Conservation (phyloP, 2,888 invertebrate genomes). For the Synanthedon formicaeformis region DNA sequence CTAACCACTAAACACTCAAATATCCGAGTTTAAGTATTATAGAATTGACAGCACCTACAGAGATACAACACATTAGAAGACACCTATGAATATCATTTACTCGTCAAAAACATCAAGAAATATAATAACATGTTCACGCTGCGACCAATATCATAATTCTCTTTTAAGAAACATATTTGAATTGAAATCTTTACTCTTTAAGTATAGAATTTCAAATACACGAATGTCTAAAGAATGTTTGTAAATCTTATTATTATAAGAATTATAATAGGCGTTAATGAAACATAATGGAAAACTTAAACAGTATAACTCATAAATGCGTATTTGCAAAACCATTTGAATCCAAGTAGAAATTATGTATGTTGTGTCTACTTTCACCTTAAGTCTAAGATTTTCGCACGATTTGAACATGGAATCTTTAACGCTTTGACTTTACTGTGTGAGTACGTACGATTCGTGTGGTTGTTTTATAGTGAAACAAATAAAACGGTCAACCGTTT, state of each 20-base stretch:
- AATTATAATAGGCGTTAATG: neutral
- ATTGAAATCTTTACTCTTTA: neutral
- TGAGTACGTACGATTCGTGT: neutral
- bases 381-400: neutral
- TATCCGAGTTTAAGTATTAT: constrained; percentile 15
- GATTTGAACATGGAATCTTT: neutral
- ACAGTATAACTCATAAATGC: neutral
- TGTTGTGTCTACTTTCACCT: constrained; percentile 4
- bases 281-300: neutral
- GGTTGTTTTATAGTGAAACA: no score
- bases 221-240: neutral
- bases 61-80: constrained; percentile 40
- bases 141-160: constrained; percentile 1
- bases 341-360: neutral
- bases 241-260: neutral
- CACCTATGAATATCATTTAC: constrained; percentile 42
- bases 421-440: no score
- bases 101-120: constrained; percentile 3
- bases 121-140: constrained; percentile 6
- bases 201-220: neutral
- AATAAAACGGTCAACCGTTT: no score
- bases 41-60: constrained; percentile 41
- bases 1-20: constrained; percentile 15
- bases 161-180: neutral
- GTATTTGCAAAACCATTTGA: neutral